Evolutionary conservation across 1,140 invertebrate species (phyloP).

Genomic region (Leguminivora glycinivorella): DNA sequence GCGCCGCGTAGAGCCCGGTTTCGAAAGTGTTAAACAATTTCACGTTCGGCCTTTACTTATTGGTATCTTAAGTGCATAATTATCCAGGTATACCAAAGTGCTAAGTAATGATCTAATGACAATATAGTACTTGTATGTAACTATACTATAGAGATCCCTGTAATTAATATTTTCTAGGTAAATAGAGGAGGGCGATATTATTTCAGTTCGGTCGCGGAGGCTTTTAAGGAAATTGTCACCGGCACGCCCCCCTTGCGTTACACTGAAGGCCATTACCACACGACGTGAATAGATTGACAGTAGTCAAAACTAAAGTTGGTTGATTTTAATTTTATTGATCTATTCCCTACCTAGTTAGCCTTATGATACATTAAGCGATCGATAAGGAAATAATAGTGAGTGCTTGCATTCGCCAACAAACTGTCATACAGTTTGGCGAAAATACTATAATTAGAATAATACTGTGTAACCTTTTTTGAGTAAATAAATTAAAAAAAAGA

Average conservation of each 20-base stretch:
- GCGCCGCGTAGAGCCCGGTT: too few relatives aligned
- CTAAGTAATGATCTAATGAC: constrained; percentile 10
- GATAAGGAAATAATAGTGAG: too few relatives aligned
- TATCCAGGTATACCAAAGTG: not conserved
- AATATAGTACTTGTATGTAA: not conserved
- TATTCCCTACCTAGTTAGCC: too few relatives aligned
- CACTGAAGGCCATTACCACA: not conserved
- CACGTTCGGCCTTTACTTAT: not conserved
- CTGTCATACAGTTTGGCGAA: too few relatives aligned
- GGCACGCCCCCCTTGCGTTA: constrained; percentile 9
- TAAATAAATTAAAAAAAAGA: too few relatives aligned
- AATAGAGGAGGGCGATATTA: constrained; percentile 8
- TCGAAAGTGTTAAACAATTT: not conserved
- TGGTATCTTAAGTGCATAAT: not conserved
- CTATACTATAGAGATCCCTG: not conserved
- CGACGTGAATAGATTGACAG: not conserved
- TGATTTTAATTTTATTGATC: too few relatives aligned
- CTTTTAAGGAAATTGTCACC: constrained; percentile 27
- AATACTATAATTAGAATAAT: too few relatives aligned
- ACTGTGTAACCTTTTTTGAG: too few relatives aligned
- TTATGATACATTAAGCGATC: too few relatives aligned
- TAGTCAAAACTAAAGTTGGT: too few relatives aligned
- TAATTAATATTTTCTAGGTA: not conserved
- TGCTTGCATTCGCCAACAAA: too few relatives aligned
- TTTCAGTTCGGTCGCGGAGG: constrained; percentile 10